phyloP scores from a whole-genome alignment of 2,797 vertebrate genomes.

The Acanthurus lineatus region DNA sequence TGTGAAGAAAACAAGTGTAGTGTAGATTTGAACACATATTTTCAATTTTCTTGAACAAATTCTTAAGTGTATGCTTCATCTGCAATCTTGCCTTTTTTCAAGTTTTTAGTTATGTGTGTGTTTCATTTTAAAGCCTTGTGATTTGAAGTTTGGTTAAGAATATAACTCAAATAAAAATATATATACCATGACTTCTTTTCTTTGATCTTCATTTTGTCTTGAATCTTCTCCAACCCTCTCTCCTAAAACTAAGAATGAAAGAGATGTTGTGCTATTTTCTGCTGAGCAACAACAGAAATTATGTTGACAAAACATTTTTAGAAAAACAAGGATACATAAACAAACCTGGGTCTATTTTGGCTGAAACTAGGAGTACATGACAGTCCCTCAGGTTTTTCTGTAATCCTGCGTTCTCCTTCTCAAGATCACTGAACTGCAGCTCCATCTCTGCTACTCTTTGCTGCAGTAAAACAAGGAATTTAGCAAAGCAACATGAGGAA shows the following conservation, averaged over 20 bases:
- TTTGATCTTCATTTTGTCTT: conserved; percentile 74
- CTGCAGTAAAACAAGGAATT: conserved; percentile 56
- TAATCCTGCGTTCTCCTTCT: conserved; percentile 78
- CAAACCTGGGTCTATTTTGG: conserved; percentile 83
- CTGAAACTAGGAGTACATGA: conserved; percentile 76
- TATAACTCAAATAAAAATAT: conserved; percentile 45
- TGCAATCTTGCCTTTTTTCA: neutral
- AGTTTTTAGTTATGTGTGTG: neutral
- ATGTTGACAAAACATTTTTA: neutral
- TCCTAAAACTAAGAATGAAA: conserved; percentile 78
- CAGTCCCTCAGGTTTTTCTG: conserved; percentile 81
- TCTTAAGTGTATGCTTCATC: neutral
- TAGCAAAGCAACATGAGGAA: neutral
- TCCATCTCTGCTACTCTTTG: conserved; percentile 69
- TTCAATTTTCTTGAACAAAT: neutral
- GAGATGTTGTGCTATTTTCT: neutral
- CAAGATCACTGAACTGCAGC: conserved; percentile 71
- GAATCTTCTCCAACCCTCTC: conserved; percentile 72
- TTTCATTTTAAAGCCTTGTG: neutral
- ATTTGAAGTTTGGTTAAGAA: neutral
- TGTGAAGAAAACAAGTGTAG: conserved; percentile 2
- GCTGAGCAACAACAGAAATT: neutral
- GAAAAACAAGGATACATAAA: neutral
- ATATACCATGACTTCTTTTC: conserved; percentile 81
- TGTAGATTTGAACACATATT: neutral